phyloP scores from a whole-genome alignment of 2,113 vertebrate genomes.

The Proterorhinus semilunaris region DNA sequence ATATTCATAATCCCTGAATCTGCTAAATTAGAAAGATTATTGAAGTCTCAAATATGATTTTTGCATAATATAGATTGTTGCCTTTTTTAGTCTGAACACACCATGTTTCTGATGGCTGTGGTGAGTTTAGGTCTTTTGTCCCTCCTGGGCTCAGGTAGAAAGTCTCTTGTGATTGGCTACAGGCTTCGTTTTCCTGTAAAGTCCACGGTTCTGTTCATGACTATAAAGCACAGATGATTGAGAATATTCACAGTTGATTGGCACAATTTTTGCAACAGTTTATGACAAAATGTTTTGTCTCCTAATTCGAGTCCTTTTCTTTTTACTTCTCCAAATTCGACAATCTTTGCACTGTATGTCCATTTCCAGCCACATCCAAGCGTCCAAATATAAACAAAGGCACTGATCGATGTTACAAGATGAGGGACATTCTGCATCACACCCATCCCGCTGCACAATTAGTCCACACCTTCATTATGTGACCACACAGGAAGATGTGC shows the following conservation, averaged over 20 bases:
- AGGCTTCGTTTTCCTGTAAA: slow-evolving; percentile 16
- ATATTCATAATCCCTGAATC: neutral
- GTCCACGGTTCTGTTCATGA: slow-evolving; percentile 8
- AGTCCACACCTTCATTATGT: slow-evolving; percentile 8
- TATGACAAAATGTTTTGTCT: neutral
- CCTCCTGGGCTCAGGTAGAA: slow-evolving; percentile 13
- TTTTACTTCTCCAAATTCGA: neutral
- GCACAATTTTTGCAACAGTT: slow-evolving; percentile 45
- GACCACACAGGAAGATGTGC: slow-evolving; percentile 26
- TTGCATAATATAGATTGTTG: neutral
- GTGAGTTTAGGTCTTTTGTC: slow-evolving; percentile 4
- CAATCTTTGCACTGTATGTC: slow-evolving; percentile 8
- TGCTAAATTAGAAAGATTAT: neutral
- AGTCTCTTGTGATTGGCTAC: neutral
- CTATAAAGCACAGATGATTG: slow-evolving; percentile 42
- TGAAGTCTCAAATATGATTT: neutral
- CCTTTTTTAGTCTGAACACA: slow-evolving; percentile 4
- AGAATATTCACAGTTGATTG: slow-evolving; percentile 55
- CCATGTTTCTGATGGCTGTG: slow-evolving; percentile 7
- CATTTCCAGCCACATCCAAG: slow-evolving; percentile 8
- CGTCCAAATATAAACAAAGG: slow-evolving; percentile 53
- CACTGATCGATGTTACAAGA: slow-evolving; percentile 58
- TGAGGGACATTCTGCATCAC: slow-evolving; percentile 7
- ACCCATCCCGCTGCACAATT: slow-evolving; percentile 5
- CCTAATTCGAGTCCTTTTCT: neutral